Conservation (phyloP, 2,797 vertebrate genomes). For the Sebastes hopkinsi region DNA sequence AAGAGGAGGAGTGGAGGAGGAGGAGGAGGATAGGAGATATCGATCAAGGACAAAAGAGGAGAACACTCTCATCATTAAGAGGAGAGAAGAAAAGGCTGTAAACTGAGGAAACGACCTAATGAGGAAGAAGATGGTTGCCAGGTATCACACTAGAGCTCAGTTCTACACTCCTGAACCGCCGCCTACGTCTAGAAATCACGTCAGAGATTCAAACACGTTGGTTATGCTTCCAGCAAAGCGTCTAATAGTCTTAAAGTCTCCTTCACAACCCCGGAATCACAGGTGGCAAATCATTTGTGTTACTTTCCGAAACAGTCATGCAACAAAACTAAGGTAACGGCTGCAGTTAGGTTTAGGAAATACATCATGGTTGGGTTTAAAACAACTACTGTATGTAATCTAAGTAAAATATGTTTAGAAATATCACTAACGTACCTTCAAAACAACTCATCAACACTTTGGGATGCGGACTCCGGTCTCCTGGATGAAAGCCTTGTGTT, state of each 20-base stretch:
- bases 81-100: conserved; percentile 30
- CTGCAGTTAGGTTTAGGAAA: no score
- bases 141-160: neutral
- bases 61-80: conserved; percentile 18
- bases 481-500: no score
- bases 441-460: no score
- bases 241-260: no score
- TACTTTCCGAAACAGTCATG: no score
- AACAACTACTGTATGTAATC: no score
- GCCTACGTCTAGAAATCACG: neutral
- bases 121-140: conserved; percentile 13
- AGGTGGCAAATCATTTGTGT: no score
- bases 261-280: neutral
- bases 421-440: no score
- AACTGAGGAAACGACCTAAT: conserved; percentile 39
- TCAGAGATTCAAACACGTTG: neutral
- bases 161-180: neutral
- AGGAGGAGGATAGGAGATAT: conserved; percentile 46
- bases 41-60: conserved; percentile 57
- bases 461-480: no score
- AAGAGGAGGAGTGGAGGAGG: neutral
- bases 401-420: no score
- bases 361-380: no score
- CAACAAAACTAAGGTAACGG: no score
- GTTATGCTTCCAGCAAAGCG: neutral